Base-by-base conservation (phyloP, 2,113 vertebrate genomes). In the Crotalus helleri region DNA sequence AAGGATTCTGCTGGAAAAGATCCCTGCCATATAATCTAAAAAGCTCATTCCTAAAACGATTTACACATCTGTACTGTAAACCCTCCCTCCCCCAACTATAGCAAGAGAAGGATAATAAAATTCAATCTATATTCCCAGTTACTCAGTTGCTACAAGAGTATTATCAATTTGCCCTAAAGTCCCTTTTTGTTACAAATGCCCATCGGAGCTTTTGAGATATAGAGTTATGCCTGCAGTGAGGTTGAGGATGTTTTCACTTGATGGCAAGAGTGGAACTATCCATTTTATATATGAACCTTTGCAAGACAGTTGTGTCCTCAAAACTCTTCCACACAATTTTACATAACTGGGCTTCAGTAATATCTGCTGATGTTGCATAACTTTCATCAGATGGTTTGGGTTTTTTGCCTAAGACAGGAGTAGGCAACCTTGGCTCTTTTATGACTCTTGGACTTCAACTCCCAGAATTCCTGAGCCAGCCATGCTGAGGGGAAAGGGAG, bases 141-240 rank as follows among this genome's bases (percentile, higher is more conserved):
- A 23, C 4, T 91, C n/a, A 90, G 1, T 13, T 54, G 15, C 61
- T 93, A 88, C 64, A 81, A 51, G 59, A 39, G n/a, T 91, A 24
- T 12, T 49, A 26, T 10, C 61, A 12, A 85, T 13, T 17, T 39
- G 39, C 58, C 21, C 86, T 13, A 94, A 93, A 51, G 46, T 55
- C 87, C 39, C 85, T 59, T 24, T 85, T 4, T 69, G 7, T 7
- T 93, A 9, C 0, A 87, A 46, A 39, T 4, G 49, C 87, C 91
- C 17, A 90, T 69, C 8, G 58, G 86, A 61, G 87, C 1, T 0
- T 54, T 6, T 88, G 93, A 87, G 81, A 21, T 74, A 26, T 44
- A 58, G 12, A 87, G 92, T 94, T 33, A 91, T 39, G 91, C 9
- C 88, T 92, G 87, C 15, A 51, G 26, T 88, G 57, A 90, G 86